Percentiles rank a stretch among this genome's conserved stretches.
Evolutionary conservation across 1,140 invertebrate genomes (phyloP).

Genomic region (Drosophila suzukii): DNA sequence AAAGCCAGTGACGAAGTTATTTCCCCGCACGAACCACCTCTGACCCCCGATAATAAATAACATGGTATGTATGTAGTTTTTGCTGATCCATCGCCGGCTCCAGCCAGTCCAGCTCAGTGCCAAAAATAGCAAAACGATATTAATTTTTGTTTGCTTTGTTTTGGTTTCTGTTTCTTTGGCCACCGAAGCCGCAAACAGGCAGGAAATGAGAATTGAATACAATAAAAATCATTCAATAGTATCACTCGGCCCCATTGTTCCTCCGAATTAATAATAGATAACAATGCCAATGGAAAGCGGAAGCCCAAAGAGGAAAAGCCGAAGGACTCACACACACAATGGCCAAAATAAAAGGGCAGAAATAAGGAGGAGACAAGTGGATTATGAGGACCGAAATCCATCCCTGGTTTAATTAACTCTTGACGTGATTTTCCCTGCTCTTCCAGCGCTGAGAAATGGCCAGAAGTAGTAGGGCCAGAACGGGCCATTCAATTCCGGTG

Average conservation of each 20-base stretch:
- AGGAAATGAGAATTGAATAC: constrained; percentile 76
- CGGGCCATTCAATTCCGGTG: constrained; percentile 16
- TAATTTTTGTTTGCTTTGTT: constrained; percentile 55
- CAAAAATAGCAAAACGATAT: constrained; percentile 72
- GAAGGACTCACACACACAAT: constrained; percentile 25
- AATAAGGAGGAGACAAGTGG: constrained; percentile 28
- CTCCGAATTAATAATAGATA: constrained; percentile 74
- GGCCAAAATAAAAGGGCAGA: constrained; percentile 32
- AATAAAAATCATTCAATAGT: constrained; percentile 67
- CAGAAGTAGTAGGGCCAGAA: neutral
- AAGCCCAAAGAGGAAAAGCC: constrained; percentile 36
- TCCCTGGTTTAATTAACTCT: constrained; percentile 49
- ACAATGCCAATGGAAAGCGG: constrained; percentile 46
- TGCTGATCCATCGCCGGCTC: constrained; percentile 28
- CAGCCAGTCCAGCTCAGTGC: constrained; percentile 35
- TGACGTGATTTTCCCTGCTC: constrained; percentile 39
- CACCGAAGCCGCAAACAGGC: constrained; percentile 25
- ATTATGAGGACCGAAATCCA: constrained; percentile 42
- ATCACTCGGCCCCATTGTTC: constrained; percentile 42
- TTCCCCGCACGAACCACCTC: constrained; percentile 7
- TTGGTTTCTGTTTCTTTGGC: constrained; percentile 25
- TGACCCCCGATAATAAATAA: constrained; percentile 20
- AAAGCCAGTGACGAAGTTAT: constrained; percentile 23
- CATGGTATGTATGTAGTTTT: constrained; percentile 13
- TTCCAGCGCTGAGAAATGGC: constrained; percentile 1